Percentiles rank a stretch among this genome's conserved stretches.
Conservation (phyloP, 2,113 vertebrate genomes). For the Bungarus multicinctus region DNA sequence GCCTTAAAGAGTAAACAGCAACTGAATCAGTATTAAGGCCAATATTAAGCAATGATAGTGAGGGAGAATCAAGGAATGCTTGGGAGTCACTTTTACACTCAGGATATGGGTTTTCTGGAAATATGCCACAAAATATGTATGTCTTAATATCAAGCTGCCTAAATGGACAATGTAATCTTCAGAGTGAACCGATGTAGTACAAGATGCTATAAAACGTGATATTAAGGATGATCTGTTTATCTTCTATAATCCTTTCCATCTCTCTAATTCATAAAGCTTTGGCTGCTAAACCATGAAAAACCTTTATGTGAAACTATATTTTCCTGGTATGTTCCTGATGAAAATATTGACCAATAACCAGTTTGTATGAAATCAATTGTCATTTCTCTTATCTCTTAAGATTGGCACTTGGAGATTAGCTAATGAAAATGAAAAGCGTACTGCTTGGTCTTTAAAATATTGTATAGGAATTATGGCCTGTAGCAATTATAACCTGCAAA, state of each 20-base stretch:
- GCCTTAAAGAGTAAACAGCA: not conserved
- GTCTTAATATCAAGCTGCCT: not conserved
- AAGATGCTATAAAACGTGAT: slow-evolving; percentile 35
- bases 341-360: not conserved
- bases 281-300: slow-evolving; percentile 17
- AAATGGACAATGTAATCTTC: slow-evolving; percentile 18
- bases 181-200: slow-evolving; percentile 26
- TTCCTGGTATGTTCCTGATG: not conserved
- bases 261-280: slow-evolving; percentile 46
- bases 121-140: not conserved
- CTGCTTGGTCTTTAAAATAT: slow-evolving; percentile 33
- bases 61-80: not conserved
- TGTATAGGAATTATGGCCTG: slow-evolving; percentile 1
- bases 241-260: slow-evolving; percentile 49
- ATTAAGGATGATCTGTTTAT: slow-evolving; percentile 45
- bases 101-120: not conserved
- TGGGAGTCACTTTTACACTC: not conserved
- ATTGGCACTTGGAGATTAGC: slow-evolving; percentile 4
- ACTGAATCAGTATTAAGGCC: not conserved
- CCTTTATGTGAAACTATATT: not conserved
- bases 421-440: slow-evolving; percentile 31
- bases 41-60: not conserved
- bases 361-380: slow-evolving; percentile 20
- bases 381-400: slow-evolving; percentile 9
- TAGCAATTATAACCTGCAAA: slow-evolving; percentile 22